Evolutionary conservation across 2,888 invertebrate species (phyloP), one percentile per base, ranked within the genome.

Genomic region (Epirrhoe tristata): DNA sequence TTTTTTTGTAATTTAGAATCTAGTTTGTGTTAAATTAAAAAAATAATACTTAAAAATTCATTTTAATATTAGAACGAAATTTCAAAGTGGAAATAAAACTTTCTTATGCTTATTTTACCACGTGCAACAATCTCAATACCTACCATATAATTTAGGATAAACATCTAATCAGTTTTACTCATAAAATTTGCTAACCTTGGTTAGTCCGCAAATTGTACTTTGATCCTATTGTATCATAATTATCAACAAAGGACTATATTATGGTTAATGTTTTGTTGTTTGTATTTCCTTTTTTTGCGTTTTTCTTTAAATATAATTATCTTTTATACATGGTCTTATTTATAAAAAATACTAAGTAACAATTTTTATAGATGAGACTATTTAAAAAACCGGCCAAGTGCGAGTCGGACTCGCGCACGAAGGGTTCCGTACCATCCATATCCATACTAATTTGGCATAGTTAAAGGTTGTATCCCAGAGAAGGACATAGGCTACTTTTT

Each of bases 121-220:
- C n/a, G n/a, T n/a, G n/a, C 24, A 24, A 24, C 24, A 24, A 39
- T 8, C 4, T 39, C 17, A 8, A 16, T 48, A 14, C 16, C 16
- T 39, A 39, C 39, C 10, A 12, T 43, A 43, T 12, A 12, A 43
- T 43, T 12, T 12, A 43, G 10, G 12, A 43, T 43, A 43, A 43
- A 12, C 5, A 43, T 12, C 39, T 43, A 43, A 43, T 43, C 39
- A 5, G 39, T 16, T 6, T 48, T 14, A 48, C 14, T 48, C 48
- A 57, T 14, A 31, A 31, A 43, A 16, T 43, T 48, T 46, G 16
- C 34, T 10, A 17, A 51, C 51, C 58, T 58, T 58, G 51, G n/a
- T 24, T 24, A 14, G 36, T 17, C 46, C 32, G 7, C 32, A 43
- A 32, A 31, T 52, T 54, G 54, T 48, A 61, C 54, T 54, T 61